Conservation (phyloP, 2,797 vertebrate genomes). For the Crenuchus spilurus region DNA sequence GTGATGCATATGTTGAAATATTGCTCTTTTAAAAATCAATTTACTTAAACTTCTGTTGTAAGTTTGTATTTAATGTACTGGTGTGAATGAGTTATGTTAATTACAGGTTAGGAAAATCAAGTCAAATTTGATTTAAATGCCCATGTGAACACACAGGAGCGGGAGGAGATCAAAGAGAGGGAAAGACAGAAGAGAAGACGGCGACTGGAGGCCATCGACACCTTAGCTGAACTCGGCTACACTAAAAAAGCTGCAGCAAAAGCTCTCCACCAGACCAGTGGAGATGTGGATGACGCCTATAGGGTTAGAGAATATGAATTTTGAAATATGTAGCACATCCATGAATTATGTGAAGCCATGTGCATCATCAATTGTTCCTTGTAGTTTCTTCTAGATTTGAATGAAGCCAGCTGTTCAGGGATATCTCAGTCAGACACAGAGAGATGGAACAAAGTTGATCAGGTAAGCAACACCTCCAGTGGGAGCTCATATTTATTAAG, state of each 20-base stretch:
- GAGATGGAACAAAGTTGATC: slow-evolving; percentile 62
- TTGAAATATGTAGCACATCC: not conserved
- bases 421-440: slow-evolving; percentile 23
- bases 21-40: no score
- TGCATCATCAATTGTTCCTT: not conserved
- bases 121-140: slow-evolving; percentile 19
- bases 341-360: not conserved
- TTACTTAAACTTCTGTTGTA: no score
- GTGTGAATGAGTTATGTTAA: no score
- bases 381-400: slow-evolving; percentile 71
- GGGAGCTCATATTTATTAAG: not conserved
- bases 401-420: slow-evolving; percentile 49
- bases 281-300: slow-evolving; percentile 83
- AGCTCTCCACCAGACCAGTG: slow-evolving; percentile 80
- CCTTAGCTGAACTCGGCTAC: slow-evolving; percentile 83
- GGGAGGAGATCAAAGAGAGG: slow-evolving; percentile 79
- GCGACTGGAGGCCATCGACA: slow-evolving; percentile 75
- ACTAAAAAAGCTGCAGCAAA: slow-evolving; percentile 78
- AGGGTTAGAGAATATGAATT: slow-evolving; percentile 72
- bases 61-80: no score
- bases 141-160: slow-evolving; percentile 75
- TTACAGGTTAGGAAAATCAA: not conserved
- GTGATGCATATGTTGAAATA: no score
- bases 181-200: slow-evolving; percentile 81
- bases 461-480: slow-evolving; percentile 55